phyloP scores from a whole-genome alignment of 2,888 invertebrate species.

The Lochmaea capreae region DNA sequence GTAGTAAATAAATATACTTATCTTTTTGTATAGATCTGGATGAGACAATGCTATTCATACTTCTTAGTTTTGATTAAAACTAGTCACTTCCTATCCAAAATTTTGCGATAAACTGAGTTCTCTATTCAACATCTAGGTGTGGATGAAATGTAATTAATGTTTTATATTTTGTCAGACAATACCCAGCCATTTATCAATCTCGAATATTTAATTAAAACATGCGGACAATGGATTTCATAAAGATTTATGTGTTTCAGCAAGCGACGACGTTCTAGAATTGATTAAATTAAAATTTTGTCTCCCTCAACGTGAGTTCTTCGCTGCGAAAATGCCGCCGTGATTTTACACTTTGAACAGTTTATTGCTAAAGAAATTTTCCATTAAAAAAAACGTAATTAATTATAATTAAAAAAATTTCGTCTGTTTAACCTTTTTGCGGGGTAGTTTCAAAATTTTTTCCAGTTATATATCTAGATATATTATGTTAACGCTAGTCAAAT shows the following conservation, averaged over 20 bases:
- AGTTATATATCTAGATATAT: no score
- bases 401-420: no score
- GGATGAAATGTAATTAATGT: conserved; percentile 62
- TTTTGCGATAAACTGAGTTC: conserved; percentile 54
- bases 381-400: no score
- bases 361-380: neutral
- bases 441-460: no score
- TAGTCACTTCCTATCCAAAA: conserved; percentile 44
- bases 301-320: conserved; percentile 49
- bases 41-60: no score
- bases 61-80: no score
- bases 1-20: no score
- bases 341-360: conserved; percentile 8
- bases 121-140: conserved; percentile 54
- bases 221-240: conserved; percentile 67
- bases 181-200: conserved; percentile 65
- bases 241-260: conserved; percentile 64
- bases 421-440: no score
- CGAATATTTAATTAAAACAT: conserved; percentile 67
- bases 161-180: conserved; percentile 66
- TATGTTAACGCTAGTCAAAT: no score
- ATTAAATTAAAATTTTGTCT: conserved; percentile 65
- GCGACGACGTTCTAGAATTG: conserved; percentile 62
- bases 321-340: conserved; percentile 48
- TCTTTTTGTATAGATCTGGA: no score